Evolutionary conservation across 1,140 invertebrate genomes (phyloP).

Genomic region (Drosophila chauvacae): DNA sequence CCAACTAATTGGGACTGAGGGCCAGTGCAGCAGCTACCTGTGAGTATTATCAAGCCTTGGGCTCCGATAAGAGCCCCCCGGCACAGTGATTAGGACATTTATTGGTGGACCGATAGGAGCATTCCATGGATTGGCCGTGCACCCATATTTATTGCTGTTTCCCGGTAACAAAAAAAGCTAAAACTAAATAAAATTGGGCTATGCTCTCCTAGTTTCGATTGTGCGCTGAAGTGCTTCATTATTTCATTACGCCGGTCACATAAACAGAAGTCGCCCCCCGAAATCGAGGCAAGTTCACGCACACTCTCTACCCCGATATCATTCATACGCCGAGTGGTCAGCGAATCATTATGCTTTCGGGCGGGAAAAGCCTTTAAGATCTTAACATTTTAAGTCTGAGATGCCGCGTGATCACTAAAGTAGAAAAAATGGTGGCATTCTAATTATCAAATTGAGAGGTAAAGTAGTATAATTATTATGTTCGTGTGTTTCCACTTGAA

Average conservation of each 20-base stretch:
- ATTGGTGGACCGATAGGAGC: conserved; percentile 55
- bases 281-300: conserved; percentile 13
- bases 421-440: too few relatives aligned
- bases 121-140: conserved; percentile 11
- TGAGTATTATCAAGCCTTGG: conserved; percentile 41
- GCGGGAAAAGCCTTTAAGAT: conserved; percentile 22
- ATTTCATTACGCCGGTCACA: conserved; percentile 40
- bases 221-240: conserved; percentile 41
- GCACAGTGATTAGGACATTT: conserved; percentile 62
- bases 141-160: conserved; percentile 46
- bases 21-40: conserved; percentile 28
- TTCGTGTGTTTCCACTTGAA: conserved; percentile 15
- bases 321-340: conserved; percentile 33
- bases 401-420: conserved; percentile 4
- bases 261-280: conserved; percentile 37
- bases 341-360: conserved; percentile 5
- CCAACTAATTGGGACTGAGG: conserved; percentile 52
- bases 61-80: conserved; percentile 50
- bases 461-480: conserved; percentile 26
- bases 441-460: conserved; percentile 1
- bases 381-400: conserved; percentile 3
- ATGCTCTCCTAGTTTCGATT: conserved; percentile 30
- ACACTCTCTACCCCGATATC: conserved; percentile 20
- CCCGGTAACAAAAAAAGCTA: conserved; percentile 7
- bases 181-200: conserved; percentile 6